Percentiles rank a stretch among this genome's conserved stretches.
These are phyloP conservation scores for Borostomias antarcticus DNA, from an alignment of 2,797 vertebrate genomes.

Conservation along the genomic window DNA sequence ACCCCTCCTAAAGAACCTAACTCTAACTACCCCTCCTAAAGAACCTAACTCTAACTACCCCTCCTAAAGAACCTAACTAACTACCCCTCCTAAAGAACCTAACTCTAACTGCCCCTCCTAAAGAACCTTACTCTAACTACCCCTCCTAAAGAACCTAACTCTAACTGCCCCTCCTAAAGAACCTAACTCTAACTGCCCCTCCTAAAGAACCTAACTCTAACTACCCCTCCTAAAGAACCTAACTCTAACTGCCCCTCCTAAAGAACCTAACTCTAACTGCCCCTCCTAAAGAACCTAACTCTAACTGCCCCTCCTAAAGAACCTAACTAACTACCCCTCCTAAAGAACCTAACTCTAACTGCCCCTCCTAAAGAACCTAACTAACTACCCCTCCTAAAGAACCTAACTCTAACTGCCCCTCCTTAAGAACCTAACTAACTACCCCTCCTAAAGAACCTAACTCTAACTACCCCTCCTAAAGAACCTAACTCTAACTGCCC, in stretches of 20 bases:
- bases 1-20: background rate
- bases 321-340: background rate
- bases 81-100: background rate
- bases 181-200: background rate
- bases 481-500: background rate
- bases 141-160: background rate
- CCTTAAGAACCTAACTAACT: background rate
- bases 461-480: background rate
- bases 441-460: background rate
- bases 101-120: background rate
- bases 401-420: background rate
- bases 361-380: background rate
- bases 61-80: background rate
- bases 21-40: background rate
- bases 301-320: background rate
- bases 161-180: background rate
- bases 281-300: background rate
- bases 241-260: background rate
- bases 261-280: background rate
- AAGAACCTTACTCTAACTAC: background rate
- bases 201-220: background rate
- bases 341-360: background rate
- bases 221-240: background rate
- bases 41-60: background rate
- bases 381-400: background rate